Base-by-base conservation (phyloP, 2,797 vertebrate genomes). In the Decapterus maruadsi region DNA sequence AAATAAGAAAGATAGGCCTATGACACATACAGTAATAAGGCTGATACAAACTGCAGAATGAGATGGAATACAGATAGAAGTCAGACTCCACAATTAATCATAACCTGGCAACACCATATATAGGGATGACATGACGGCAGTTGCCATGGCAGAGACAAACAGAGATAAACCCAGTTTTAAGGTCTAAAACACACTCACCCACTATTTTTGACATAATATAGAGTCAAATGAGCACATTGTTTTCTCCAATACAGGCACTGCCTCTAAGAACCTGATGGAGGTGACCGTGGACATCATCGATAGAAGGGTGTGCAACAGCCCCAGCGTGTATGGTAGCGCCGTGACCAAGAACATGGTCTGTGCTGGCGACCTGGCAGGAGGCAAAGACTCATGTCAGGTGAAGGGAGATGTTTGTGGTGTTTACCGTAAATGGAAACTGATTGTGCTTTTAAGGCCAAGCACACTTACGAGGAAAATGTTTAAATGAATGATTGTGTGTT, bases 341-440 rank as follows among this genome's bases (percentile, higher is more conserved):
- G 92, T 99, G 75, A 96, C 95, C 48, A 87, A 81, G 0, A 90
- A 95, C 77, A 99, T 99, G 98, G 83, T 99, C 90, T 99, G 98
- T 8, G 98, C 97, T 0, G 97, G 98, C 0, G 88, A 96, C 80
- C 89, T 97, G 38, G 68, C 84, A 0, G 98, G 98, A 20, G 97
- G 97, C 31, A 93, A 89, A 56, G 98, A 99, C 59, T 96, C 97
- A 0, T 99, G 98, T 85, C 97, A 99, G 96, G 98, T 98, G 17
- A 69, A 59, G 2, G 4, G 2, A 57, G 50, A n/a, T 31, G 42
- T 67, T 43, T 29, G 70, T 34, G 68, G 17, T 16, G 74, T 57
- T n/a, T n/a, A n/a, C n/a, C n/a, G n/a, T 3, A 38, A 8, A 58
- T 40, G 1, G 11, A 0, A 17, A 34, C 31, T 8, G 34, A 36